Evolutionary conservation across 2,797 vertebrate species (phyloP), one percentile per base, ranked within the genome.

Genomic region (Catamblyrhynchus diadema): DNA sequence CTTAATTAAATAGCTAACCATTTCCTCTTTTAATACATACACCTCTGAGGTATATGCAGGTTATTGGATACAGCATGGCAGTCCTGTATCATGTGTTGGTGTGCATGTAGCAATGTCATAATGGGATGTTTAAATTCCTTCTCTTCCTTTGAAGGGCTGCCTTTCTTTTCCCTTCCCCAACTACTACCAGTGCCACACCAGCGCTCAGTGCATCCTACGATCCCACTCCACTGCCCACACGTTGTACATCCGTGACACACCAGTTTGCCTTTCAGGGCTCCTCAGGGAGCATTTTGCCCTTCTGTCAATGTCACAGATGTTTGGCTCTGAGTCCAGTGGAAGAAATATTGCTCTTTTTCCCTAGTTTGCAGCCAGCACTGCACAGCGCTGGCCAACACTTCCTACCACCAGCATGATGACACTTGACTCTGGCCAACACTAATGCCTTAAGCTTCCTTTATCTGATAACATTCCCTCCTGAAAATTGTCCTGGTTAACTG

Each of bases 1-100:
- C 62, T 93, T 91, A 86, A 91, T 94, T 91, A 83, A 94, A 72
- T 27, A 91, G 48, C 51, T 90, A 86, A 56, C 44, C 20, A 6
- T 39, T 69, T 92, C 72, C 39, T 70, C 65, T 65, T 82, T 81
- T 51, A 69, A 59, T 77, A 20, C 20, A 10, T 33, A 67, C 22
- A 77, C 39, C 57, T 94, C 73, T 75, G 73, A 92, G 70, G 22
- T 84, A 60, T 13, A 28, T 27, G 30, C 17, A 35, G 53, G 42
- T 54, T 81, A 69, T 12, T 12, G 18, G 65, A 56, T 51, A 81
- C 91, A 82, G 78, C 17, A 72, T 4, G 24, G 23, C 44, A 81
- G 25, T 45, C 28, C 42, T 17, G 2, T 41, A 22, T 32, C 41
- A 18, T 16, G 11, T 25, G 17, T 47, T 51, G 48, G 22, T 18